phyloP scores from a whole-genome alignment of 2,888 invertebrate species.

The Drosophila peninsularis region DNA sequence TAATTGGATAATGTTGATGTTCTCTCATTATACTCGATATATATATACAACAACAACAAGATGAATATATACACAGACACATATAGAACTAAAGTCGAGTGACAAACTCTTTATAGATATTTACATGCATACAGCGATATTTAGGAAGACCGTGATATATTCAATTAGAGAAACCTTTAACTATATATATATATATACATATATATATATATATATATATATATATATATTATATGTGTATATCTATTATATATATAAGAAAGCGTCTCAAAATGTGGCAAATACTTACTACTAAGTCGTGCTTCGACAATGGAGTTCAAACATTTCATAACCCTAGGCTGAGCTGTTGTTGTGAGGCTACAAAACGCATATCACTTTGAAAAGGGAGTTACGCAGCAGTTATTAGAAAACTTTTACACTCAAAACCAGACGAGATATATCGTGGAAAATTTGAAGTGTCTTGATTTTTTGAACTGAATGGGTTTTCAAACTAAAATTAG shows the following conservation, averaged over 20 bases:
- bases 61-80: conserved; percentile 39
- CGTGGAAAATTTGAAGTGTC: conserved; percentile 43
- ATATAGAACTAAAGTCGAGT: conserved; percentile 54
- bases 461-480: conserved; percentile 44
- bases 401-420: conserved; percentile 26
- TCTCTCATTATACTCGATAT: conserved; percentile 50
- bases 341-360: conserved; percentile 72
- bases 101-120: conserved; percentile 67
- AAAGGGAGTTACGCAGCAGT: conserved; percentile 47
- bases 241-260: conserved; percentile 59
- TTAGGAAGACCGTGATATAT: conserved; percentile 80
- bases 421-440: conserved; percentile 12
- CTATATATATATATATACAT: conserved; percentile 41
- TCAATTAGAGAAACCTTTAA: conserved; percentile 65
- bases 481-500: conserved; percentile 28
- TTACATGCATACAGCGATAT: conserved; percentile 74
- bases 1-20: conserved; percentile 61
- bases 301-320: conserved; percentile 27
- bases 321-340: conserved; percentile 51
- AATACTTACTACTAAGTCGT: conserved; percentile 60
- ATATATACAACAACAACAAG: conserved; percentile 32
- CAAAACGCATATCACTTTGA: conserved; percentile 74
- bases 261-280: conserved; percentile 73
- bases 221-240: conserved; percentile 61
- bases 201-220: conserved; percentile 60